phyloP scores from a whole-genome alignment of 2,888 invertebrate species.

The Papilio gigon region DNA sequence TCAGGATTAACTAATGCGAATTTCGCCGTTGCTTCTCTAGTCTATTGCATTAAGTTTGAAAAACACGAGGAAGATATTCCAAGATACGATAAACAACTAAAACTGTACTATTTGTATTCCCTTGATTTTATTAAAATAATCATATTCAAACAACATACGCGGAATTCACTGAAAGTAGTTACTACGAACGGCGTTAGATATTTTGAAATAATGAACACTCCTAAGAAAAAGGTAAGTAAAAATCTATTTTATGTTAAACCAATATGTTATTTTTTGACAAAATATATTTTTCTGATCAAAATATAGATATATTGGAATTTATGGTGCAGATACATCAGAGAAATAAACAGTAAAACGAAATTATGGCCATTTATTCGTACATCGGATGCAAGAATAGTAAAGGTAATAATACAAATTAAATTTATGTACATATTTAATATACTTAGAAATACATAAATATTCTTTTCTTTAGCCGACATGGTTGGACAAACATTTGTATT shows the following conservation, averaged over 20 bases:
- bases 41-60: constrained; percentile 46
- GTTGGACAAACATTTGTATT: constrained; percentile 81
- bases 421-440: background rate
- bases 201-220: constrained; percentile 86
- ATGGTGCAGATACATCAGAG: constrained; percentile 82
- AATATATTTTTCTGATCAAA: background rate
- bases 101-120: constrained; percentile 38
- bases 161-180: constrained; percentile 84
- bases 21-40: constrained; percentile 32
- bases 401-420: constrained; percentile 8
- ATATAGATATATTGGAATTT: constrained; percentile 82
- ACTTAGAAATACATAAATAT: constrained; percentile 5
- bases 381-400: constrained; percentile 16
- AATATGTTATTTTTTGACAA: background rate
- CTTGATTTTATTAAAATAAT: constrained; percentile 45
- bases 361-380: constrained; percentile 32
- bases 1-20: constrained; percentile 33
- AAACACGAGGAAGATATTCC: constrained; percentile 29
- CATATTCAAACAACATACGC: constrained; percentile 82
- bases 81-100: constrained; percentile 24
- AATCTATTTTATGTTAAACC: background rate
- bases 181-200: constrained; percentile 80
- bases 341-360: constrained; percentile 53
- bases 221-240: constrained; percentile 76
- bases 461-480: constrained; percentile 56